phyloP scores from a whole-genome alignment of 2,888 invertebrate species.

The Imbricaverruca yamaguchii region DNA sequence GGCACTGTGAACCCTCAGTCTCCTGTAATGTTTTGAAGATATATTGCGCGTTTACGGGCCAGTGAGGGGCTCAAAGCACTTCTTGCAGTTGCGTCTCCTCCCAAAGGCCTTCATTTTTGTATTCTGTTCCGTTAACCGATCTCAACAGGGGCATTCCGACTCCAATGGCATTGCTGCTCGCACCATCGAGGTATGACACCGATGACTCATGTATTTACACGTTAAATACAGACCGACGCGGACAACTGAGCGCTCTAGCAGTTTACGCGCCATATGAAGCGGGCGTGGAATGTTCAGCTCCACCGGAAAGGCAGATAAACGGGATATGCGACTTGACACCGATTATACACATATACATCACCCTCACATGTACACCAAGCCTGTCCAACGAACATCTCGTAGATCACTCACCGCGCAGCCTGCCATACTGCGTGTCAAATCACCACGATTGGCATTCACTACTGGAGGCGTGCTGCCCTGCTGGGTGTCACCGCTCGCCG shows the following conservation, averaged over 20 bases:
- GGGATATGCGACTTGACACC: not conserved
- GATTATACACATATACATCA: not conserved
- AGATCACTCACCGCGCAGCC: not conserved
- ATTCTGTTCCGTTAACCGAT: too few relatives aligned
- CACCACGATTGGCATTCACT: not conserved
- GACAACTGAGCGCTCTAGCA: not conserved
- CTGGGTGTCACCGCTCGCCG: too few relatives aligned
- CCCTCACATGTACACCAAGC: not conserved
- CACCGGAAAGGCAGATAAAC: not conserved
- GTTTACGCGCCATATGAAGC: not conserved
- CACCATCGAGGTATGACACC: not conserved
- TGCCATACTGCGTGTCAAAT: not conserved
- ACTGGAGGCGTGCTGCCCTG: not conserved
- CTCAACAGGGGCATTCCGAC: too few relatives aligned
- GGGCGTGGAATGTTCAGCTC: not conserved
- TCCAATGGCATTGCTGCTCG: too few relatives aligned
- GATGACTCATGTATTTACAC: not conserved
- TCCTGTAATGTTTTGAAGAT: too few relatives aligned
- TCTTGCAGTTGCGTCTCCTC: too few relatives aligned
- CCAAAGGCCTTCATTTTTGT: too few relatives aligned
- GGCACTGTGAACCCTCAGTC: too few relatives aligned
- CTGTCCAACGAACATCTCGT: not conserved
- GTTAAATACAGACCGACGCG: not conserved
- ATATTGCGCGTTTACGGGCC: too few relatives aligned
- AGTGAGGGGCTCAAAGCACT: too few relatives aligned